Evolutionary conservation across 2,888 invertebrate species (phyloP).

Genomic region (Schizotus pectinicornis): DNA sequence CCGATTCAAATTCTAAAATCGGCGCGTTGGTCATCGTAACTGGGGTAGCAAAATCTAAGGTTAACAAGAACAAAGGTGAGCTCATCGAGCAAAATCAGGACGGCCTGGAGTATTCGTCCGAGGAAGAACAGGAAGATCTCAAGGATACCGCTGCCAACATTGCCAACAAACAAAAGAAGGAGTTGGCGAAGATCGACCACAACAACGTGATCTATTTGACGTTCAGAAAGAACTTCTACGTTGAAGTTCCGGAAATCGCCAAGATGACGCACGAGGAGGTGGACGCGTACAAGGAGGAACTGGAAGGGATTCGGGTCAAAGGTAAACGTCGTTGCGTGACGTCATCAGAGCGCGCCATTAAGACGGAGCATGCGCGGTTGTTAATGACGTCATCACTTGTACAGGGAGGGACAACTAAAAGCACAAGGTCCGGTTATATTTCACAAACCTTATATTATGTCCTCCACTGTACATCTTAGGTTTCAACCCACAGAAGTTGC

Average conservation of each 20-base stretch:
- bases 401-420: too few species aligned
- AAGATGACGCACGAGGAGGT: slow-evolving; percentile 89
- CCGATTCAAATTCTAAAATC: slow-evolving; percentile 57
- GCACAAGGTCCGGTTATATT: too few species aligned
- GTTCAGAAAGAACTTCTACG: slow-evolving; percentile 90
- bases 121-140: slow-evolving; percentile 94
- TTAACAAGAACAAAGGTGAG: slow-evolving; percentile 88
- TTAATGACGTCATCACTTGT: too few species aligned
- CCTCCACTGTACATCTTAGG: too few species aligned
- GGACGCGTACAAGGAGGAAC: slow-evolving; percentile 81
- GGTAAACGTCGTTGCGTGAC: slow-evolving; percentile 60
- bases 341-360: not conserved
- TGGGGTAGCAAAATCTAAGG: slow-evolving; percentile 82
- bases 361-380: too few species aligned
- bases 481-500: too few species aligned
- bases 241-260: slow-evolving; percentile 94
- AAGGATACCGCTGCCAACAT: slow-evolving; percentile 88
- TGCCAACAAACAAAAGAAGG: slow-evolving; percentile 90
- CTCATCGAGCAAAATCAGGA: slow-evolving; percentile 99
- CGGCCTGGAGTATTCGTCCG: slow-evolving; percentile 95
- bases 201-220: slow-evolving; percentile 83
- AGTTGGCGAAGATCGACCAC: slow-evolving; percentile 92
- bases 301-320: slow-evolving; percentile 95
- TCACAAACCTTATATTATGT: too few species aligned
- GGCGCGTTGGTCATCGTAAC: slow-evolving; percentile 81